Evolutionary conservation across 1,140 invertebrate genomes (phyloP).

Genomic region (Anastatus disparis): DNA sequence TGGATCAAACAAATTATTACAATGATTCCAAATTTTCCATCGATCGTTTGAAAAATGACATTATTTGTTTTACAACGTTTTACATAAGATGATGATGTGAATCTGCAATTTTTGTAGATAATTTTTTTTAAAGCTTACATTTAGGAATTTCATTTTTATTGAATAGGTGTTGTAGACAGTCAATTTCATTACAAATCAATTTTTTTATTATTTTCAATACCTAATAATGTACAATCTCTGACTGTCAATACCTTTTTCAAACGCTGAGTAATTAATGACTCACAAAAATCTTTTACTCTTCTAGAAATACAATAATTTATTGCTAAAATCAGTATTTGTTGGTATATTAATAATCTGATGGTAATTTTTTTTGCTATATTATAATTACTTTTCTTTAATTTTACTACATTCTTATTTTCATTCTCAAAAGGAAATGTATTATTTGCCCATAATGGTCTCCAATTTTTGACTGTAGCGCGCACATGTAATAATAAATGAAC

Average conservation of each 20-base stretch:
- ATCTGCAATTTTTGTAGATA: not conserved
- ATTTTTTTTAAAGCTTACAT: not conserved
- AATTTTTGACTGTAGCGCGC: not conserved
- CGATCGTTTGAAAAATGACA: too few species aligned
- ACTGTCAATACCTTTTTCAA: not conserved
- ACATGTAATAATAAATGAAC: constrained; percentile 26
- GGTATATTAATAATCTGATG: not conserved
- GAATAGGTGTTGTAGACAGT: not conserved
- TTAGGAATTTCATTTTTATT: not conserved
- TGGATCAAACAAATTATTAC: too few species aligned
- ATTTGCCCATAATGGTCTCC: constrained; percentile 7
- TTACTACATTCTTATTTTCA: constrained; percentile 14
- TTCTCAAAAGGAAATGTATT: constrained; percentile 29
- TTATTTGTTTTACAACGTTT: too few species aligned
- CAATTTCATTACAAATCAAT: not conserved
- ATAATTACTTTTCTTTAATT: constrained; percentile 22
- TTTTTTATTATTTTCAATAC: not conserved
- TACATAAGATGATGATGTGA: too few species aligned
- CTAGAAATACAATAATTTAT: not conserved
- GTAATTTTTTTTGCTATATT: not conserved
- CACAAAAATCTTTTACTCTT: not conserved
- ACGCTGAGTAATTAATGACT: not conserved
- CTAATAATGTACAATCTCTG: not conserved
- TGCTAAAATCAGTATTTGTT: not conserved
- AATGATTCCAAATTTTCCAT: too few species aligned